phyloP scores from a whole-genome alignment of 2,888 invertebrate species.

The Oligia strigilis region DNA sequence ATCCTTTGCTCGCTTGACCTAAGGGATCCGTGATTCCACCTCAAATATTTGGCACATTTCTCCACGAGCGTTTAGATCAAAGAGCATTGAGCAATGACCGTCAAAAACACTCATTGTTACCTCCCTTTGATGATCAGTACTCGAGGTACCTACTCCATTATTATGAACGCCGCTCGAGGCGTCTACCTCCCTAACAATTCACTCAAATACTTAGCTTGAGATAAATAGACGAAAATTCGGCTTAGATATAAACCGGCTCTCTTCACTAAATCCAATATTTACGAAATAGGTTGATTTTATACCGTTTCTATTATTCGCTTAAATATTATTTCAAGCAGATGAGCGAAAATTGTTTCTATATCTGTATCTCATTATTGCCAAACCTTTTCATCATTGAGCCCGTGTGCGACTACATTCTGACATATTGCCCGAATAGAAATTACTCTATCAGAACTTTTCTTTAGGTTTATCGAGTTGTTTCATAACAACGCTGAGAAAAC shows the following conservation, averaged over 20 bases:
- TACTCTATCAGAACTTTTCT: conserved; percentile 10
- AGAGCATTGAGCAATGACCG: conserved; percentile 79
- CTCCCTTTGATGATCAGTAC: conserved; percentile 80
- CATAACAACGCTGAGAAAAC: neutral
- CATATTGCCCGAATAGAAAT: conserved; percentile 3
- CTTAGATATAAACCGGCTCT: conserved; percentile 52
- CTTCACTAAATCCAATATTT: conserved; percentile 49
- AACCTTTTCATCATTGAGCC: conserved; percentile 13
- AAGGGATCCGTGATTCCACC: conserved; percentile 66
- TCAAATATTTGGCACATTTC: conserved; percentile 79
- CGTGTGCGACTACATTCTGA: neutral
- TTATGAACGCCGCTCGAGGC: conserved; percentile 73
- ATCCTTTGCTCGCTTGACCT: conserved; percentile 61
- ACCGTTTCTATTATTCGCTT: conserved; percentile 38
- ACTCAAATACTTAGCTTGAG: conserved; percentile 66
- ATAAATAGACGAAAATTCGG: conserved; percentile 65
- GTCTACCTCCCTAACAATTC: conserved; percentile 71
- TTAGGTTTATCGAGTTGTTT: neutral
- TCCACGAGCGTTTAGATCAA: conserved; percentile 77
- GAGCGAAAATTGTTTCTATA: neutral
- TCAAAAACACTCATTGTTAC: conserved; percentile 80
- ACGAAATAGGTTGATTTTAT: conserved; percentile 49
- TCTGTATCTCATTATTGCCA: conserved; percentile 6
- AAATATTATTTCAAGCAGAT: conserved; percentile 28
- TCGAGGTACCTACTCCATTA: conserved; percentile 72